Evolutionary conservation across 2,797 vertebrate genomes (phyloP), one percentile per base, ranked within the genome.

Genomic region (Chiloscyllium punctatum): DNA sequence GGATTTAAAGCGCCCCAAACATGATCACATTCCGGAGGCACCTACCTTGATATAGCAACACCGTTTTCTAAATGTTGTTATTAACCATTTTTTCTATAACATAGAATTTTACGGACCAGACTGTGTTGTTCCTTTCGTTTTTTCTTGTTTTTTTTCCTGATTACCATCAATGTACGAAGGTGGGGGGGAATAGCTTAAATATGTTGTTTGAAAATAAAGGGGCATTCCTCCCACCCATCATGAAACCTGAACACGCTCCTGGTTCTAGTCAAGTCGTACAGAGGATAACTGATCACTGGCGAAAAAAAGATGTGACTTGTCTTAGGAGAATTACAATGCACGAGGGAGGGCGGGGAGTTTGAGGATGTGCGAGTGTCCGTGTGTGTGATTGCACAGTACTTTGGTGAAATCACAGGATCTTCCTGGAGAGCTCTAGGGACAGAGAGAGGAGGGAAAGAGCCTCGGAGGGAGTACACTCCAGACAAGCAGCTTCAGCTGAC

Each of bases 401-500:
- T 88, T 91, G 96, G 95, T 96, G 88, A 96, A 94, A 96, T 96
- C 94, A 51, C 68, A 72, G 13, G 94, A 96, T 95, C 95, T 94
- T 87, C 62, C 95, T 95, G 95, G 71, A 66, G 95, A 96, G 68
- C 94, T 84, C 96, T 96, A 96, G 96, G 95, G 96, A 96, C 96
- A 96, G 96, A 0, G 51, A 95, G 71, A 95, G 96, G 96, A 96
- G 95, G 95, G 94, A 95, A 95, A 94, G 96, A 96, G 86, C 95
- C 96, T 96, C 94, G 95, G 94, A 92, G 62, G 62, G 66, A 92
- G n/a, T n/a, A 5, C 62, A 8, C 57, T 11, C 0, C 90, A 95
- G 94, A 86, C 95, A 84, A 96, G 96, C 87, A 95, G 96, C 91
- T 90, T 87, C 66, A 95, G 96, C 96, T 96, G 96, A 96, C 96